Conservation (phyloP, 2,113 vertebrate species). For the Calyptomena viridis region DNA sequence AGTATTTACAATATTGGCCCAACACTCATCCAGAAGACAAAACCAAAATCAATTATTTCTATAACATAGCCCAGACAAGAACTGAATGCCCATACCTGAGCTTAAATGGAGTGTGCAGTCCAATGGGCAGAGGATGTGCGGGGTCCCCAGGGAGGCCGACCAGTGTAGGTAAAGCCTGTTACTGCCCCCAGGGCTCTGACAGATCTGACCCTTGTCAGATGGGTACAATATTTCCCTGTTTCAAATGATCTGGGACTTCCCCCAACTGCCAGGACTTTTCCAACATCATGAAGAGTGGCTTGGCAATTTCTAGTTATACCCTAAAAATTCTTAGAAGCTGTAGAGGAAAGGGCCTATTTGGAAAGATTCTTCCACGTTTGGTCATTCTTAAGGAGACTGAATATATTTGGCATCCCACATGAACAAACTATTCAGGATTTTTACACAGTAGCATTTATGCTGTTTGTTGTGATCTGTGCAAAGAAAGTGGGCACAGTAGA, state of each 20-base stretch:
- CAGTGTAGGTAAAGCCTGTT: too few species aligned
- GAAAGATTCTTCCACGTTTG: background rate
- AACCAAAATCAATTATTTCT: background rate
- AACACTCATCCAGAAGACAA: background rate
- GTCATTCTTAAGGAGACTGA: background rate
- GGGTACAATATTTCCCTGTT: background rate
- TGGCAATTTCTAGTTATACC: background rate
- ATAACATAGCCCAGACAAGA: background rate
- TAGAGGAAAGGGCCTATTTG: background rate
- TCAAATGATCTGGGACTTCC: background rate
- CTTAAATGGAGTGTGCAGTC: background rate
- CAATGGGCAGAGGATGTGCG: background rate
- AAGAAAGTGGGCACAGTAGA: background rate
- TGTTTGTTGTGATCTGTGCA: background rate
- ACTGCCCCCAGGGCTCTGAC: background rate
- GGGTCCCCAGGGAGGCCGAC: background rate
- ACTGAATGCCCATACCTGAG: background rate
- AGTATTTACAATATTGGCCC: background rate
- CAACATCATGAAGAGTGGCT: background rate
- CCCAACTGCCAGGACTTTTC: background rate
- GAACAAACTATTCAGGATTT: background rate
- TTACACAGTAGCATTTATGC: background rate
- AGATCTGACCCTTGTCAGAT: background rate
- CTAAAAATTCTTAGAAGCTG: background rate
- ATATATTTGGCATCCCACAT: background rate